phyloP scores from a whole-genome alignment of 2,797 vertebrate species.

The Mormyrus proboscirostris region DNA sequence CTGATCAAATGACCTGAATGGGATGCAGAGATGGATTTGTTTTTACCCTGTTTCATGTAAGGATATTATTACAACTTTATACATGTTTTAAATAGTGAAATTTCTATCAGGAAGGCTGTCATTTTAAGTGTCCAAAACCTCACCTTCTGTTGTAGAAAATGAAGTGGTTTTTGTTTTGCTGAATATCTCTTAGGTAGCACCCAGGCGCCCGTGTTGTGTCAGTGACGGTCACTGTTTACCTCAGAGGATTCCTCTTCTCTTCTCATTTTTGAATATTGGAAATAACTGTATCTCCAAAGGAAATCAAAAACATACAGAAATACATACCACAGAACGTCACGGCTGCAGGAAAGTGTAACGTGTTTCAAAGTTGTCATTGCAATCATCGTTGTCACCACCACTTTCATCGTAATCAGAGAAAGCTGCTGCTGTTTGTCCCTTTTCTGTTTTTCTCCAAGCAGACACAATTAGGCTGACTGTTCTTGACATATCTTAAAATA shows the following conservation, averaged over 20 bases:
- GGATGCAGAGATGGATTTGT: background rate
- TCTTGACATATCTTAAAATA: conserved; percentile 48
- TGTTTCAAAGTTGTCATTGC: background rate
- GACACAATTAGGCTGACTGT: conserved; percentile 53
- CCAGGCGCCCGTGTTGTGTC: background rate
- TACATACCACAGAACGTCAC: conserved; percentile 10
- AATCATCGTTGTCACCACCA: background rate
- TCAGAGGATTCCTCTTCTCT: background rate
- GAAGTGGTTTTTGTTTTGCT: background rate
- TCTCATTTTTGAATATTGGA: background rate
- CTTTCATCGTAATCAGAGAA: background rate
- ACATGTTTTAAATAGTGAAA: background rate
- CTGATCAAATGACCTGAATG: background rate
- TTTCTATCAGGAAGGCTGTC: background rate
- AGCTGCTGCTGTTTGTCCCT: conserved; percentile 51
- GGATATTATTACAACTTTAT: conserved; percentile 4
- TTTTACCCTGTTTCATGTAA: conserved; percentile 10
- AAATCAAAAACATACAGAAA: conserved; percentile 19
- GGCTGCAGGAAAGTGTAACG: background rate
- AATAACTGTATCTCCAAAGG: conserved; percentile 11
- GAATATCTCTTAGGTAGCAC: conserved; percentile 10
- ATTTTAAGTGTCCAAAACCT: conserved; percentile 10
- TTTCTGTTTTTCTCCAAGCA: conserved; percentile 26
- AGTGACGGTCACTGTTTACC: background rate
- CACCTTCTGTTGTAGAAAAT: conserved; percentile 10